A percentile compares a stretch with the other conserved stretches of the same genome.
phyloP scores from a whole-genome alignment of 2,888 invertebrate species.

The Drosophila pseudotakahashii region DNA sequence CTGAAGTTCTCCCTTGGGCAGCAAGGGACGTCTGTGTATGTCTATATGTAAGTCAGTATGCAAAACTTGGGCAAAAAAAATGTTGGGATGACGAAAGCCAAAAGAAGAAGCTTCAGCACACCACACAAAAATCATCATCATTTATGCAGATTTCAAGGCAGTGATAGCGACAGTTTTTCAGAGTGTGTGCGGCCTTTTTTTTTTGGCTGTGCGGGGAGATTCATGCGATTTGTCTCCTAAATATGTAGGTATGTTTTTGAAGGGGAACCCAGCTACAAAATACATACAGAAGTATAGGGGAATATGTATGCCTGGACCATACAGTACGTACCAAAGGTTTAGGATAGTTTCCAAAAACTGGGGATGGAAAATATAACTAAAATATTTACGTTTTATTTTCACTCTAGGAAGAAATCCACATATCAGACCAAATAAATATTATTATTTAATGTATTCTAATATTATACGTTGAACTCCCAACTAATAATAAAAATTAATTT shows the following conservation, averaged over 20 bases:
- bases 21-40: conserved; percentile 14
- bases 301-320: not conserved
- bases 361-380: not conserved
- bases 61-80: conserved; percentile 49
- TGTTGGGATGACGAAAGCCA: conserved; percentile 64
- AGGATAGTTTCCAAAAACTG: conserved; percentile 1
- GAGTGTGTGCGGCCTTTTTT: conserved; percentile 25
- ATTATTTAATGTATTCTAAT: too few species aligned
- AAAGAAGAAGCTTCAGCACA: conserved; percentile 25
- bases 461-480: too few species aligned
- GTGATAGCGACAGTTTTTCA: conserved; percentile 68
- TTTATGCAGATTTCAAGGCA: conserved; percentile 75
- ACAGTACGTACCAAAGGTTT: conserved; percentile 20
- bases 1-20: conserved; percentile 54
- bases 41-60: conserved; percentile 16
- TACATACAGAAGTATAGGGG: conserved; percentile 2
- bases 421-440: too few species aligned
- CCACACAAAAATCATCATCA: conserved; percentile 71
- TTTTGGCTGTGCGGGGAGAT: not conserved
- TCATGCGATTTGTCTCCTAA: conserved; percentile 19
- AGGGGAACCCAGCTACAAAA: not conserved
- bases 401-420: too few species aligned
- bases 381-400: not conserved
- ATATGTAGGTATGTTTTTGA: conserved; percentile 15
- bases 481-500: not conserved